Evolutionary conservation across 2,113 vertebrate species (phyloP), one percentile per base, ranked within the genome.

Genomic region (Oryzias celebensis): DNA sequence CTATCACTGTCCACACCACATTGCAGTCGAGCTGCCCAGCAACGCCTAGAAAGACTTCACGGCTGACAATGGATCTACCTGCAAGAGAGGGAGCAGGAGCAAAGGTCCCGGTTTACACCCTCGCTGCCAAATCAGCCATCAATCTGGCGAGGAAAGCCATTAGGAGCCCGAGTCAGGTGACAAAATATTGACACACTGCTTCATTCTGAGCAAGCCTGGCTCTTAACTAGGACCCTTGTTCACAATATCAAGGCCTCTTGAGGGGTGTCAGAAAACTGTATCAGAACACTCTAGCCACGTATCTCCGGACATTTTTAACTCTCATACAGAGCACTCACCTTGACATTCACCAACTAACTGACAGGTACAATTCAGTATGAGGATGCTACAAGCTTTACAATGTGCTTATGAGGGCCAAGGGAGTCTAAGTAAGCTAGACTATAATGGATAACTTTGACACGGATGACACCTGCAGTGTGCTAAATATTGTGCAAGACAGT

Each of bases 81-180:
- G 78, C 51, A 48, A 74, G 65, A 46, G 50, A 57, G 48, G 65
- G 22, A 71, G 54, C 24, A 1, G 83, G 80, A 68, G 67, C 78
- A 85, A 85, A 85, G 85, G 78, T 81, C 78, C 73, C 64, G 82
- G 63, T 86, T 86, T 86, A 81, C 71, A 85, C 75, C 82, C 73
- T 61, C 59, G 71, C 36, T 73, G 77, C 80, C 83, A 76, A 83
- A 83, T 78, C 77, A 67, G 72, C 86, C 67, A 88, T 90, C 86
- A 86, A 88, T 90, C 83, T 71, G 8, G 62, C 41, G 1, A 53
- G 82, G 82, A 80, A 89, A 87, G 89, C 87, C 81, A 77, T 56
- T 13, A 62, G 73, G 69, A 64, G 71, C 41, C 18, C 26, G 49
- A n/a, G 59, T 74, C 79, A 78, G 82, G 81, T 82, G 89, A 85